Evolutionary conservation across 2,113 vertebrate species (phyloP), one percentile per base, ranked within the genome.

Genomic region (Saimiri boliviensis): DNA sequence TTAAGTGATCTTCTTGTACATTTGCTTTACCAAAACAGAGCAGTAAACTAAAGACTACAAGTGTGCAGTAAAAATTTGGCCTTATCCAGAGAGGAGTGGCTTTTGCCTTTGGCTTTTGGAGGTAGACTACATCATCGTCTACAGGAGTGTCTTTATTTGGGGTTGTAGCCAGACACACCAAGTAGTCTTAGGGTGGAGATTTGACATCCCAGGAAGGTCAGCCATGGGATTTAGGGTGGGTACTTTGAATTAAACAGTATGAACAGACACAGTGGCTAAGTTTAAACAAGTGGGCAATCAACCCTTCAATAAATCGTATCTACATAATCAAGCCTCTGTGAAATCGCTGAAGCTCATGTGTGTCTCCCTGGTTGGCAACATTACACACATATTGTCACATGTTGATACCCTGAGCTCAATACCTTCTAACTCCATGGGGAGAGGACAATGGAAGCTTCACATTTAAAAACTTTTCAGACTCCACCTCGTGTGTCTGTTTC

Each of bases 151-250:
- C 60, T 88, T 73, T 68, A 42, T 37, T 77, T 73, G 74, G 30
- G 40, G 25, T 4, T 8, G 2, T 2, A 63, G 17, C 45, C 54
- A 19, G 1, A 16, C 66, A 32, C 1, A 49, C 9, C 20, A 5
- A 35, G 35, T 27, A 35, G 14, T 87, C 16, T 54, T 71, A 54
- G 6, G 6, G 32, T 30, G 20, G 25, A 83, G 5, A 8, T 2
- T 68, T 7, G 23, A 49, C 30, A 25, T 10, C 25, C 1, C 23
- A 91, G 20, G 91, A 95, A 76, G 35, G 16, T 19, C 7, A 56
- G 25, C 16, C 14, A 2, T 49, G 13, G 10, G 25, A 76, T 47
- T 56, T 40, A 37, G 73, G 17, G 9, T 27, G 9, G 20, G 40
- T 10, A 35, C 16, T 71, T 49, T 12, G 63, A 12, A 9, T 49